phyloP scores from a whole-genome alignment of 2,888 invertebrate species.

The Eupithecia vulgata region DNA sequence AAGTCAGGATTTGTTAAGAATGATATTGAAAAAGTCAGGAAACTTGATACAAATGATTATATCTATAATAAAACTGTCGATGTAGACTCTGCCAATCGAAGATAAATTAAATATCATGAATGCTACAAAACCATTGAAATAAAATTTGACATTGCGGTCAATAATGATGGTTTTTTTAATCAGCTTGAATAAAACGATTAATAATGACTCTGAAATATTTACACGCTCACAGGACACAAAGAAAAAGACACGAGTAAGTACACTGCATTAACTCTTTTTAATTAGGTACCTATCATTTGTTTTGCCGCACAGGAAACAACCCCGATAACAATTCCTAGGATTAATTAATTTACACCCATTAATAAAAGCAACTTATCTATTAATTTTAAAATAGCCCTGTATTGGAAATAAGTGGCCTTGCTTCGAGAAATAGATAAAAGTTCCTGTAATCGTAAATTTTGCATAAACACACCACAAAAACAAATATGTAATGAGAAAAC shows the following conservation, averaged over 20 bases:
- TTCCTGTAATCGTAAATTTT: background rate
- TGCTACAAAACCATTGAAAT: background rate
- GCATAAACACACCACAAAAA: background rate
- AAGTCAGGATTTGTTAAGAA: background rate
- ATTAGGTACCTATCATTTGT: conserved; percentile 16
- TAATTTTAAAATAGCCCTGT: background rate
- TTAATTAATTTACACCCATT: conserved; percentile 18
- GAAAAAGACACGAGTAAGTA: conserved; percentile 91
- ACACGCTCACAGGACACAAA: conserved; percentile 86
- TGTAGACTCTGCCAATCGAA: background rate
- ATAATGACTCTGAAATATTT: conserved; percentile 23
- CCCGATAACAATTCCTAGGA: conserved; percentile 34
- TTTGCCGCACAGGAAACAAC: conserved; percentile 34
- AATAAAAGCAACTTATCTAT: background rate
- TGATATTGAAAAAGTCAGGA: background rate
- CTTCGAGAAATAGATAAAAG: background rate
- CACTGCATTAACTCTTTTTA: conserved; percentile 15
- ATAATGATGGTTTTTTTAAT: background rate
- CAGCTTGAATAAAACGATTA: background rate
- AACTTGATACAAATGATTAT: background rate
- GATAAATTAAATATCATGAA: background rate
- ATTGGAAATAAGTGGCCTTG: conserved; percentile 10
- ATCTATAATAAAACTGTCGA: background rate
- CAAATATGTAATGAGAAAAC: background rate
- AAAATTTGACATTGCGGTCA: background rate